Evolutionary conservation across 2,888 invertebrate species (phyloP).

Genomic region (Tachystola acroxantha): DNA sequence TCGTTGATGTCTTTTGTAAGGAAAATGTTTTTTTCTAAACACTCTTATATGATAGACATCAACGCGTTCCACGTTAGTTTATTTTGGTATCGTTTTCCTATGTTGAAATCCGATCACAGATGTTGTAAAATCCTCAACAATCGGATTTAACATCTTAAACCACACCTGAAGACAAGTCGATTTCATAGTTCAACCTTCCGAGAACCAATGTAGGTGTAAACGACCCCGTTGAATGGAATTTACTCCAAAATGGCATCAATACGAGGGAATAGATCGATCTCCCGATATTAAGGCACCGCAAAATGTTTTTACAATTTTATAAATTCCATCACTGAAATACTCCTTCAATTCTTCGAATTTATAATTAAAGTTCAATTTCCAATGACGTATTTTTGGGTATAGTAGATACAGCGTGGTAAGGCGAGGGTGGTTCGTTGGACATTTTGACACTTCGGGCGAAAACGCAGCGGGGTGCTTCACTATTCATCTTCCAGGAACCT

Average conservation of each 20-base stretch:
- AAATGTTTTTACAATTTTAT: slow-evolving; percentile 22
- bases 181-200: slow-evolving; percentile 53
- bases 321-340: slow-evolving; percentile 10
- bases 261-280: slow-evolving; percentile 49
- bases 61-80: no score
- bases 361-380: slow-evolving; percentile 12
- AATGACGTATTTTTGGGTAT: slow-evolving; percentile 4
- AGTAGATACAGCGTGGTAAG: slow-evolving; percentile 22
- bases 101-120: neutral
- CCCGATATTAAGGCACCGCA: slow-evolving; percentile 49
- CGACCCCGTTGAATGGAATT: slow-evolving; percentile 48
- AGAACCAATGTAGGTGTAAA: slow-evolving; percentile 56
- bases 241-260: slow-evolving; percentile 32
- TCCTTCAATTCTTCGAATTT: neutral
- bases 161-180: slow-evolving; percentile 57
- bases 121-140: slow-evolving; percentile 22
- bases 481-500: slow-evolving; percentile 65
- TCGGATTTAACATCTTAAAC: slow-evolving; percentile 47
- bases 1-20: no score
- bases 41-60: no score
- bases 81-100: no score
- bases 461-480: slow-evolving; percentile 61
- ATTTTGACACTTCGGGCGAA: slow-evolving; percentile 75
- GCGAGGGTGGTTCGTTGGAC: slow-evolving; percentile 58
- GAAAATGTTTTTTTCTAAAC: no score